These are phyloP conservation scores for Acholoe squamosa DNA, from an alignment of 2,888 invertebrate species.

Conservation along the genomic window DNA sequence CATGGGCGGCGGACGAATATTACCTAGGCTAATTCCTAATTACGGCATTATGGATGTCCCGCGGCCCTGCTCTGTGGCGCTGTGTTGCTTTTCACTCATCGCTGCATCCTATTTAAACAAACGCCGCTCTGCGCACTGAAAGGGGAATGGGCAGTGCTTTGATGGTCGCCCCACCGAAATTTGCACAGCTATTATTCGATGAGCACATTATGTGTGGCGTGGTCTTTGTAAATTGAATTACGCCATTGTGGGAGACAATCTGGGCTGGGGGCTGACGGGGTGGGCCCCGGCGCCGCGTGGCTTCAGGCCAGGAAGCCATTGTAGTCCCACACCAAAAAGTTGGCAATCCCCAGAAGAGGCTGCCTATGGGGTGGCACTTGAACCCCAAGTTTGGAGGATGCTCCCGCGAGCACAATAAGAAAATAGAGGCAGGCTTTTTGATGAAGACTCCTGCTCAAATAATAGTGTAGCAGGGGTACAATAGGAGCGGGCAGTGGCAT, in stretches of 20 bases:
- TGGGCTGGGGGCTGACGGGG: not conserved
- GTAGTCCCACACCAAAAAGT: not conserved
- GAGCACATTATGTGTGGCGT: conserved; percentile 57
- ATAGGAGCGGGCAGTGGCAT: conserved; percentile 25
- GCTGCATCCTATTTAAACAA: conserved; percentile 58
- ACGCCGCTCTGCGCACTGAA: conserved; percentile 22
- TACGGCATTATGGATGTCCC: conserved; percentile 40
- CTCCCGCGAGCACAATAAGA: conserved; percentile 57
- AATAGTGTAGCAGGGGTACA: conserved; percentile 24
- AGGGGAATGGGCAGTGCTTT: conserved; percentile 55
- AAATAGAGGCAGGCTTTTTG: conserved; percentile 40
- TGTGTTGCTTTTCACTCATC: conserved; percentile 55
- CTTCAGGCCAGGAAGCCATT: conserved; percentile 57
- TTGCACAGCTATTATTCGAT: conserved; percentile 39
- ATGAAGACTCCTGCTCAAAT: conserved; percentile 5
- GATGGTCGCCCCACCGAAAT: conserved; percentile 43
- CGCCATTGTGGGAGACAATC: conserved; percentile 32
- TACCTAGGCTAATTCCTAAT: conserved; percentile 58
- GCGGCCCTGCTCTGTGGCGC: conserved; percentile 24
- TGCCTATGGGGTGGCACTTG: conserved; percentile 53
- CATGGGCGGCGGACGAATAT: conserved; percentile 30
- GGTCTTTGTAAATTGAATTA: conserved; percentile 62
- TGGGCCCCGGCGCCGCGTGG: conserved; percentile 8
- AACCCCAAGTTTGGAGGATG: conserved; percentile 56
- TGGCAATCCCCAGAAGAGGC: conserved; percentile 15